Evolutionary conservation across 2,797 vertebrate genomes (phyloP), one percentile per base, ranked within the genome.

Genomic region (Buphagus erythrorhynchus): DNA sequence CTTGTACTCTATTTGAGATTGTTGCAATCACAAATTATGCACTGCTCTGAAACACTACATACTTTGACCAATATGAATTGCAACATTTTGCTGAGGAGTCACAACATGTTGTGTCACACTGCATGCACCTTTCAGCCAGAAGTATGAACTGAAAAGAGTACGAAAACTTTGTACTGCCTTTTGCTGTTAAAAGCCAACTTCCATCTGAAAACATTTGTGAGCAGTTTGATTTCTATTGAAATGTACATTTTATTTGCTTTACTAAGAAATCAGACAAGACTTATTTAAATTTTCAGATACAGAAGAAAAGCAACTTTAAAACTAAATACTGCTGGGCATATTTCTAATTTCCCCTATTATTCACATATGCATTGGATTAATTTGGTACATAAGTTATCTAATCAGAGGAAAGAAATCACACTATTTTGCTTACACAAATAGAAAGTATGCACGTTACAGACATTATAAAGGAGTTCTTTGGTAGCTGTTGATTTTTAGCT

Each of bases 11-110:
- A 36, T 63, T 65, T 73, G 86, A 52, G 73, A 75, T 89, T 96
- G 83, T 35, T 84, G 93, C 89, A 97, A 97, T 97, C 75, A 51
- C 51, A 69, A 93, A 95, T 96, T 95, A 91, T 76, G 79, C 55
- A 46, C 26, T 63, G 55, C 66, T 92, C 76, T 92, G 84, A 95
- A 93, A 90, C 57, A 65, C 67, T 87, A 51, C 66, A 72, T 66
- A 88, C 90, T 94, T 78, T 67, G 73, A 88, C 91, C 96, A 93
- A 49, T 26, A 26, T 3, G 36, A n/a, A 59, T 95, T 97, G 88
- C 93, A 93, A 88, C 87, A 95, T 51, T 66, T 71, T 76, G 26
- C 63, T 21, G 17, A 72, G 76, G 74, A 95, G 88, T 95, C 93
- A 90, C 88, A 88, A 62, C 73, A 80, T 3, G 20, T 94, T 96